Base-by-base conservation (phyloP, 2,888 invertebrate species). In the Caenorhabditis sulstoni region DNA sequence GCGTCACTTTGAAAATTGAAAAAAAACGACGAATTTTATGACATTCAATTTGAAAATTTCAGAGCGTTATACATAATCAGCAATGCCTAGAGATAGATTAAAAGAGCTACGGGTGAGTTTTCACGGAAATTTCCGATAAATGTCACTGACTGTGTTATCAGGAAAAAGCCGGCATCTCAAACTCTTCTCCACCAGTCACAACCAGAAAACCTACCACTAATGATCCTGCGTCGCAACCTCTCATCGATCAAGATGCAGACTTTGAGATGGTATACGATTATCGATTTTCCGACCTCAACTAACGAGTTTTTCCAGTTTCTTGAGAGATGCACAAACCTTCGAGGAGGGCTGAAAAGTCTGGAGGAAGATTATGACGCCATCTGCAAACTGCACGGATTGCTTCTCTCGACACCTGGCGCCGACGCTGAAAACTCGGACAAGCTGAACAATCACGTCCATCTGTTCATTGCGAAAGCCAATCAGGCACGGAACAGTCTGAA, bases 51-150 rank as follows among this genome's bases (percentile, higher is more conserved):
- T 50, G 8, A 29, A 16, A 7, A 49, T 73, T 76, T 49, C 62
- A 68, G 67, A 49, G 49, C 20, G 39, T 64, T 53, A 49, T 29
- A 3, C 55, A 14, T 76, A 64, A 49, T 37, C 66, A 52, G 29
- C 14, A 11, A 80, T 80, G 80, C 57, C 73, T 58, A 75, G 75
- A 71, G 80, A 80, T 76, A 65, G 80, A 67, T 71, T 80, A 53
- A 29, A 52, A 23, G 80, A 80, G 47, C 57, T 80, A 37, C 53
- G 64, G 65, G 79, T 74, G 12, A 73, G 61, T 45, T 16, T 39
- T 16, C 20, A 14, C 18, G 39, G n/a, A 12, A 55, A 44, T 7
- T 55, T 11, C 20, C 14, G 23, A 23, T 23, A n/a, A 3, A 12
- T 12, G 2, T n/a, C 39, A 20, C 37, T 4, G n/a, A 55, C 37